Conservation (phyloP, 2,888 invertebrate species). For the Plebejus anna region DNA sequence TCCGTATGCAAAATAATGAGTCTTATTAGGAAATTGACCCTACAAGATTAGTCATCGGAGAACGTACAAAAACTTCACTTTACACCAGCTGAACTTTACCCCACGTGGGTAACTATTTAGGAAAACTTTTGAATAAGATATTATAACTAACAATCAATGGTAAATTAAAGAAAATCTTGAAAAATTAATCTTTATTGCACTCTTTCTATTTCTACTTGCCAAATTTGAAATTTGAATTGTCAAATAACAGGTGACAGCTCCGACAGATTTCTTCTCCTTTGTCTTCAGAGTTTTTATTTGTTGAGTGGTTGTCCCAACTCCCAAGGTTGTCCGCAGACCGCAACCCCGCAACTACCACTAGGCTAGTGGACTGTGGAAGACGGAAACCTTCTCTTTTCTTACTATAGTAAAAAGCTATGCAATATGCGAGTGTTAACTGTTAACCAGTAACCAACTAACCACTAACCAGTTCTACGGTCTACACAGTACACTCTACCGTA, state of each 20-base stretch:
- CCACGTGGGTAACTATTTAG: neutral
- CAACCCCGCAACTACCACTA: too few species aligned
- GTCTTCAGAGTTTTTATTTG: too few species aligned
- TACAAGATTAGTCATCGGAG: conserved; percentile 40
- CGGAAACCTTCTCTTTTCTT: too few species aligned
- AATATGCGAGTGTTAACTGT: too few species aligned
- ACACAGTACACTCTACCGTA: too few species aligned
- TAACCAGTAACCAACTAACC: too few species aligned
- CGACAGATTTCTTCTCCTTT: neutral
- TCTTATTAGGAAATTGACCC: conserved; percentile 16
- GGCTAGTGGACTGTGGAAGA: too few species aligned
- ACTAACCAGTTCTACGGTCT: too few species aligned
- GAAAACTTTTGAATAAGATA: neutral
- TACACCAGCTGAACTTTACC: neutral
- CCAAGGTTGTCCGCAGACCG: too few species aligned
- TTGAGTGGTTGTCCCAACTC: too few species aligned
- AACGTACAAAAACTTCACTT: neutral
- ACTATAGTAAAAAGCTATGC: too few species aligned
- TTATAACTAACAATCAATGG: neutral
- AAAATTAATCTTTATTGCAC: neutral
- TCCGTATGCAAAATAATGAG: neutral
- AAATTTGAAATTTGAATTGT: conserved; percentile 5
- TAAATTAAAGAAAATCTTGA: neutral
- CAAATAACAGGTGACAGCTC: neutral
- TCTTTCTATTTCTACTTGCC: neutral